Evolutionary conservation across 2,888 invertebrate species (phyloP).

Genomic region (Calameuta pallipes): DNA sequence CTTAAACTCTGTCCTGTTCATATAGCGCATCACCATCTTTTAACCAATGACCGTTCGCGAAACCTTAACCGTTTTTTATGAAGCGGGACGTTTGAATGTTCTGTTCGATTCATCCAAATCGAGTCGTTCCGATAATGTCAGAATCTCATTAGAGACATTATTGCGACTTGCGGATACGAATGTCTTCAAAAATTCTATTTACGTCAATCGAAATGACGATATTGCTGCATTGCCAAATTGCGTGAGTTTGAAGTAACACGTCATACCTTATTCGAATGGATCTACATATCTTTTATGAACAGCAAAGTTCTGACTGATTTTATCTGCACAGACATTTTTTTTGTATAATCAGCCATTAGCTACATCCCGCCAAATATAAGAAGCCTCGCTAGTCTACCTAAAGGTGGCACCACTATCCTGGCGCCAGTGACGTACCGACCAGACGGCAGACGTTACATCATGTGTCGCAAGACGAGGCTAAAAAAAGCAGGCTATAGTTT

Average conservation of each 20-base stretch:
- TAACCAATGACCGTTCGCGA: not conserved
- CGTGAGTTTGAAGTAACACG: not conserved
- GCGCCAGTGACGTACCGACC: slow-evolving; percentile 20
- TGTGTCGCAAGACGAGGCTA: slow-evolving; percentile 12
- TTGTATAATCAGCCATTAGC: not conserved
- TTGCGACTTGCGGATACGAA: not conserved
- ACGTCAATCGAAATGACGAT: not conserved
- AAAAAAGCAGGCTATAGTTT: slow-evolving; percentile 18
- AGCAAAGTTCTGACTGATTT: not conserved
- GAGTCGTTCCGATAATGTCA: not conserved
- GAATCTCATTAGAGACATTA: not conserved
- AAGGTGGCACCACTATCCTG: slow-evolving; percentile 19
- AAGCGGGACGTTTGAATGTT: not conserved
- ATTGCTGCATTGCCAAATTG: not conserved
- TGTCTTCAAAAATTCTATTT: not conserved
- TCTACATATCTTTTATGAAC: not conserved
- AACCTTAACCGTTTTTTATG: not conserved
- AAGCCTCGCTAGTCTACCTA: not conserved
- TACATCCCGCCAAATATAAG: slow-evolving; percentile 12
- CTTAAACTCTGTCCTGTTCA: not conserved
- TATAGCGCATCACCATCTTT: not conserved
- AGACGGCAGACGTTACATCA: slow-evolving; percentile 21
- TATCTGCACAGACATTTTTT: not conserved
- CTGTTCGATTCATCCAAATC: not conserved
- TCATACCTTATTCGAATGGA: not conserved